Evolutionary conservation across 2,888 invertebrate species (phyloP).

Genomic region (Chaetoderma sp.): DNA sequence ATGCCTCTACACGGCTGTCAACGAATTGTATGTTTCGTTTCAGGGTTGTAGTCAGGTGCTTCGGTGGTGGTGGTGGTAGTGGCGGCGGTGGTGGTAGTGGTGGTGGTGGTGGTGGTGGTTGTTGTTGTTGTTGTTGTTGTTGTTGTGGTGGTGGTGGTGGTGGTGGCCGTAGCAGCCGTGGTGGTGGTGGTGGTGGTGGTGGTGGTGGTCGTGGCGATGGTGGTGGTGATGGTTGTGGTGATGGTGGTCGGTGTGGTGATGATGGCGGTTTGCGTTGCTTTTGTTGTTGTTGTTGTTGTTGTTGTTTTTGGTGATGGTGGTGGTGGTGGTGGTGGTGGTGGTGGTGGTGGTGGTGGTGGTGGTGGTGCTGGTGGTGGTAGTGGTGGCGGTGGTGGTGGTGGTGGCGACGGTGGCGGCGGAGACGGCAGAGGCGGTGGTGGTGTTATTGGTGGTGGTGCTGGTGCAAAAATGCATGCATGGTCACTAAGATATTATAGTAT

Average conservation of each 20-base stretch:
- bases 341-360: background rate
- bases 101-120: too few species aligned
- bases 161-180: too few species aligned
- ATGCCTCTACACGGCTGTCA: too few species aligned
- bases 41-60: too few species aligned
- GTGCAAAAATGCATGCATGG: background rate
- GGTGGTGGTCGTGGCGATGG: too few species aligned
- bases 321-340: background rate
- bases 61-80: background rate
- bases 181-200: background rate
- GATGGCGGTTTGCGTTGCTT: background rate
- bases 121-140: too few species aligned
- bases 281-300: background rate
- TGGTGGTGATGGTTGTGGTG: background rate
- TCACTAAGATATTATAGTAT: too few species aligned
- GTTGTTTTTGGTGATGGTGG: background rate
- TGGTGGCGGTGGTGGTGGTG: background rate
- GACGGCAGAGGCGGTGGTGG: background rate
- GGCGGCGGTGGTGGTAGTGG: background rate
- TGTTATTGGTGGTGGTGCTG: background rate
- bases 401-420: background rate
- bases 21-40: background rate
- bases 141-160: background rate
- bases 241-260: background rate
- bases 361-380: background rate